Evolutionary conservation across 1,140 invertebrate species (phyloP), one percentile per base, ranked within the genome.

Genomic region (Lerema accius): DNA sequence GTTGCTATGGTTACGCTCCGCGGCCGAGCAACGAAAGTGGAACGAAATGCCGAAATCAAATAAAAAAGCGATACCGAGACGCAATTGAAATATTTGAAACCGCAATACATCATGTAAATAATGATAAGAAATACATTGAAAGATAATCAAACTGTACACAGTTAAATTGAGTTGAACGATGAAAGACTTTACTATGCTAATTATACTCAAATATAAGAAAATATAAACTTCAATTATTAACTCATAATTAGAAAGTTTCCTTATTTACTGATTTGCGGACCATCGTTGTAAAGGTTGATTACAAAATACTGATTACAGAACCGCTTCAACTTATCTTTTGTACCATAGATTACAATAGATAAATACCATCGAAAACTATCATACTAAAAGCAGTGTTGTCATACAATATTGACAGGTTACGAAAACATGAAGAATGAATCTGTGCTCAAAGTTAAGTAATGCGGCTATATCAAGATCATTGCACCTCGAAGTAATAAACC

Each of bases 1-100:
- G 77, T 78, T 58, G 55, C 73, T 69, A 80, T 81, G 74, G 80
- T 78, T 78, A 83, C 82, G 75, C 67, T 76, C 71, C 66, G 69
- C 65, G 71, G 55, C 69, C 65, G 53, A 65, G 62, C 67, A 71
- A 70, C 65, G 76, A 85, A 80, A 85, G 82, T 85, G 80, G 76
- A 83, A 80, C 82, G 74, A 71, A 51, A 45, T 46, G 42, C 26
- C 56, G 39, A 60, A 58, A 65, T 46, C 45, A 32, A 17, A 60
- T 49, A 60, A 39, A 49, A 39, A 46, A 17, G 16, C 17, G 9
- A 60, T 26, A 19, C 26, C 6, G 48, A 37, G 28, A 11, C 35
- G n/a, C 35, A 37, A 37, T 37, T 37, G 35, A 50, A 37, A 35
- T 32, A 16, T 35, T 16, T 17, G 28, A 50, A 17, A 17, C 48